These are phyloP conservation scores for Nomada ferruginata DNA, from an alignment of 2,888 invertebrate species.

Conservation along the genomic window DNA sequence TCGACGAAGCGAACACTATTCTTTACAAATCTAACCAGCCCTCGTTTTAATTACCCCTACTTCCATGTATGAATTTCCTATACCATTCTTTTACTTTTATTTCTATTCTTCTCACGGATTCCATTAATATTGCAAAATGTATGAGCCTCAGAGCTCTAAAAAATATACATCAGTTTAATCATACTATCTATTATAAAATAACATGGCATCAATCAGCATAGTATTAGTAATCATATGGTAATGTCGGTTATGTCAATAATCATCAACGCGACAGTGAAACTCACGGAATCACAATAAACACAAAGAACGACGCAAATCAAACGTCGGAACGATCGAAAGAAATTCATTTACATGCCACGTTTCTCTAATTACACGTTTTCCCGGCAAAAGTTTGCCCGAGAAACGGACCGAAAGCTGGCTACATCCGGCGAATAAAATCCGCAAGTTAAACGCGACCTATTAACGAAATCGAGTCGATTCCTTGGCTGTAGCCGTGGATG, in stretches of 20 bases:
- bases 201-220: too few species aligned
- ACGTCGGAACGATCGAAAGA: neutral
- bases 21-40: neutral
- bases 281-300: neutral
- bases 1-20: neutral
- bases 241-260: neutral
- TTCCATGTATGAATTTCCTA: too few species aligned
- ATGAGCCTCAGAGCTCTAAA: too few species aligned
- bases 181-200: neutral
- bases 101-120: too few species aligned
- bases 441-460: conserved; percentile 70
- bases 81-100: too few species aligned
- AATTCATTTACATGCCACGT: neutral
- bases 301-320: neutral
- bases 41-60: neutral
- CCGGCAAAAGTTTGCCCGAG: neutral
- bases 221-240: too few species aligned
- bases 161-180: too few species aligned
- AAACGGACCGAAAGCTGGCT: conserved; percentile 9
- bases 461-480: conserved; percentile 71
- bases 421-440: conserved; percentile 54
- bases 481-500: conserved; percentile 64
- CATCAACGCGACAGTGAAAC: neutral
- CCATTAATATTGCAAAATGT: too few species aligned
- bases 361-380: neutral